Evolutionary conservation across 2,888 invertebrate species (phyloP).

Genomic region (Hydrotaea cyrtoneurina): DNA sequence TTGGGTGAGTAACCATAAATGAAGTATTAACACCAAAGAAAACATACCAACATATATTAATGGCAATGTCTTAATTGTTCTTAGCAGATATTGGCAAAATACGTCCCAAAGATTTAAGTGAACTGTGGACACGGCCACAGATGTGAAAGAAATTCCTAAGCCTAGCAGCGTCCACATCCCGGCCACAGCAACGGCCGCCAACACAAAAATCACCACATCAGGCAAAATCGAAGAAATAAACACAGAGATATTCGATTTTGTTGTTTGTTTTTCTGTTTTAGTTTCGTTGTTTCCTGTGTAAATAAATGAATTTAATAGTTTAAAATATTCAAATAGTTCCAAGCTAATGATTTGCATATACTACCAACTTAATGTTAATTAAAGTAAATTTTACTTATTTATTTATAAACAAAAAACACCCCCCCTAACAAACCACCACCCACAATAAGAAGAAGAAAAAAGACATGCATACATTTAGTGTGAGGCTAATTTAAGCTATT

Average conservation of each 20-base stretch:
- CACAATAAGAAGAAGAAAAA: background rate
- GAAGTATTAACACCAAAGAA: background rate
- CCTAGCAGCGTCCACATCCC: conserved; percentile 21
- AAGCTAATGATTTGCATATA: too few species aligned
- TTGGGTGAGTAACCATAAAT: conserved; percentile 70
- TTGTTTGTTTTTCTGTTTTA: background rate
- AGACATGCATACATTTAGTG: conserved; percentile 49
- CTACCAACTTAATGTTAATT: too few species aligned
- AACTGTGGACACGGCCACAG: conserved; percentile 77
- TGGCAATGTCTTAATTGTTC: background rate
- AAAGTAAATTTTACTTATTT: too few species aligned
- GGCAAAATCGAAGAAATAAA: conserved; percentile 57
- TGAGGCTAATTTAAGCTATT: conserved; percentile 63
- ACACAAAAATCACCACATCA: conserved; percentile 1
- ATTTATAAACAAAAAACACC: background rate
- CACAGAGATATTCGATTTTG: background rate
- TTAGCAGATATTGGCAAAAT: conserved; percentile 75
- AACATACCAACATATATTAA: background rate
- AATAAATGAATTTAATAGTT: conserved; percentile 11
- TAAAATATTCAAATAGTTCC: too few species aligned
- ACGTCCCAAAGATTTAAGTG: conserved; percentile 76
- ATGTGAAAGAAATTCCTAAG: conserved; percentile 72
- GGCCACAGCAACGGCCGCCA: background rate
- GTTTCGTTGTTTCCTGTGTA: conserved; percentile 5
- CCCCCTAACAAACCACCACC: too few species aligned